Percentiles rank a stretch among this genome's conserved stretches.
Evolutionary conservation across 2,888 invertebrate genomes (phyloP).

Genomic region (Caenorhabditis imperialis): DNA sequence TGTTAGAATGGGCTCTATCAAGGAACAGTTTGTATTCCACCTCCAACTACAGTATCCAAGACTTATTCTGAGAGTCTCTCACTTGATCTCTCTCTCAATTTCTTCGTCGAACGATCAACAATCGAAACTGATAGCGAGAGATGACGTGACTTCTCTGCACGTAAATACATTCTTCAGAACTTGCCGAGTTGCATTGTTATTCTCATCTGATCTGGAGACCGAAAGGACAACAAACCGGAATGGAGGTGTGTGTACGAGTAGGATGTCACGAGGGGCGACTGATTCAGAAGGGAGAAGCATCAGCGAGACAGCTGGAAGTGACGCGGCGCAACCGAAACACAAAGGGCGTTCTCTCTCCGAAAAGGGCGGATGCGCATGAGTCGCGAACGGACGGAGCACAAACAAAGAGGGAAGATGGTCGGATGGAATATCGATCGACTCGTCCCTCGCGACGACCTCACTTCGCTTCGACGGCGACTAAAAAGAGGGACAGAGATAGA

Average conservation of each 20-base stretch:
- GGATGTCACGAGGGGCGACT: too few species aligned
- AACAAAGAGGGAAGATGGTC: conserved; percentile 18
- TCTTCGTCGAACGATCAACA: conserved; percentile 9
- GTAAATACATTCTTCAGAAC: too few species aligned
- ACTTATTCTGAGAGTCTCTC: too few species aligned
- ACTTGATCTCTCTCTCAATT: neutral
- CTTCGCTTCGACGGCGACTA: conserved; percentile 12
- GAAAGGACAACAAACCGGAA: too few species aligned
- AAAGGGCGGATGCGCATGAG: conserved; percentile 18
- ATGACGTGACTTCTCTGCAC: neutral
- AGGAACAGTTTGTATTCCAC: too few species aligned
- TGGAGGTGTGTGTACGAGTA: too few species aligned
- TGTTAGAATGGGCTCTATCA: too few species aligned
- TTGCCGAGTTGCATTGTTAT: too few species aligned
- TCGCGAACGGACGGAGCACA: conserved; percentile 34
- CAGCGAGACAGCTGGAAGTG: neutral
- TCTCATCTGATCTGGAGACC: too few species aligned
- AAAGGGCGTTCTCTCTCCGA: neutral
- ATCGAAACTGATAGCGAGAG: too few species aligned
- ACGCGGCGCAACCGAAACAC: conserved; percentile 2
- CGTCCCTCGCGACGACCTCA: conserved; percentile 8
- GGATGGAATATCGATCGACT: conserved; percentile 4
- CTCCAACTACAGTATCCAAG: neutral
- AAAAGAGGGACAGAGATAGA: too few species aligned
- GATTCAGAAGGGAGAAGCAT: conserved; percentile 1